A percentile compares a stretch with the other conserved stretches of the same genome.
phyloP scores from a whole-genome alignment of 1,140 invertebrate genomes.

The Nixonia krombeini region DNA sequence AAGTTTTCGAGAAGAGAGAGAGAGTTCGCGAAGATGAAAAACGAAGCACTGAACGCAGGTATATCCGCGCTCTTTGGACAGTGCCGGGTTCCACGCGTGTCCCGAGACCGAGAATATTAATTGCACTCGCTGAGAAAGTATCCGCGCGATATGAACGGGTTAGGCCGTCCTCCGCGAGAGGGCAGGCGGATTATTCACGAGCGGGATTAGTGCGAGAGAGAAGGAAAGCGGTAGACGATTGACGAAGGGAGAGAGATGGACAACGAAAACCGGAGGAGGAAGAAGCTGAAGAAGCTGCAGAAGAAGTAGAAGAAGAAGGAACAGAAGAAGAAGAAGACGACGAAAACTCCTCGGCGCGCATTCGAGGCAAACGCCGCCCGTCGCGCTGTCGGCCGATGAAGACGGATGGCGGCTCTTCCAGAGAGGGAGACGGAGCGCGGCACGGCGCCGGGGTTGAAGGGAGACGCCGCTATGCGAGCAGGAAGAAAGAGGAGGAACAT shows the following conservation, averaged over 20 bases:
- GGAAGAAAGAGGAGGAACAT: slow-evolving; percentile 35
- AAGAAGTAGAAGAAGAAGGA: slow-evolving; percentile 32
- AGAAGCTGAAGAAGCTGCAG: slow-evolving; percentile 25
- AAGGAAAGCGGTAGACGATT: slow-evolving; percentile 41
- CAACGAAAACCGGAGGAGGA: slow-evolving; percentile 21
- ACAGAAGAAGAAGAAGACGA: slow-evolving; percentile 58
- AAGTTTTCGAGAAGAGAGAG: too few relatives aligned
- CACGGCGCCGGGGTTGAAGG: slow-evolving; percentile 24
- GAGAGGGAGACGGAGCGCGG: slow-evolving; percentile 45
- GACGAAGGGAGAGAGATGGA: slow-evolving; percentile 38
- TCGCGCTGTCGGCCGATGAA: slow-evolving; percentile 73
- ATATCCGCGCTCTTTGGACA: slow-evolving; percentile 59
- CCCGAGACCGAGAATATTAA: slow-evolving; percentile 65
- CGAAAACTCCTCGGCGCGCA: slow-evolving; percentile 69
- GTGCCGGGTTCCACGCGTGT: slow-evolving; percentile 53
- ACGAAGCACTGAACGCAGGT: too few relatives aligned
- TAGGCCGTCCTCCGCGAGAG: slow-evolving; percentile 54
- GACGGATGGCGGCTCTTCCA: slow-evolving; percentile 69
- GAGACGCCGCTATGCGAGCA: slow-evolving; percentile 17
- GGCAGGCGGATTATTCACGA: slow-evolving; percentile 52
- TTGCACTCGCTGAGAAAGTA: slow-evolving; percentile 49
- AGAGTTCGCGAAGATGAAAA: too few relatives aligned
- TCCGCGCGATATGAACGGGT: slow-evolving; percentile 48
- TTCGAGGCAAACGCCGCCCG: slow-evolving; percentile 73
- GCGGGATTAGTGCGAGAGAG: slow-evolving; percentile 40